A percentile compares a stretch with the other conserved stretches of the same genome.
phyloP scores from a whole-genome alignment of 2,113 vertebrate genomes.

The Panthera uncia region DNA sequence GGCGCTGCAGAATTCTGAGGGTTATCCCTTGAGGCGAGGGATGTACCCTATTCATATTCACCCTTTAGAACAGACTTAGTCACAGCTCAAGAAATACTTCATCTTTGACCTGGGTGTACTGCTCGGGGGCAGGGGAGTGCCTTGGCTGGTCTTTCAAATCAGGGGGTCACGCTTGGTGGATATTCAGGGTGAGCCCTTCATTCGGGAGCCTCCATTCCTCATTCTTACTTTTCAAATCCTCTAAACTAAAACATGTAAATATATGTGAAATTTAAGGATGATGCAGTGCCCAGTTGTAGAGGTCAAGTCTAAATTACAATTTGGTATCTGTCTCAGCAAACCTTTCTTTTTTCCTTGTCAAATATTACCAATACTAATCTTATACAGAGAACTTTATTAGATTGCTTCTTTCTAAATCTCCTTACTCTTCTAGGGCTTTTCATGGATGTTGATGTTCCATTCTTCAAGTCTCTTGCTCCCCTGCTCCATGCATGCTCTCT shows the following conservation, averaged over 20 bases:
- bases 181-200: background rate
- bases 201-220: background rate
- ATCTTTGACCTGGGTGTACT: background rate
- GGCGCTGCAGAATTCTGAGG: background rate
- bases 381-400: background rate
- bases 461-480: background rate
- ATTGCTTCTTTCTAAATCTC: background rate
- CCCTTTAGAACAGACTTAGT: background rate
- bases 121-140: accelerated
- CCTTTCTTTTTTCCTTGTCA: background rate
- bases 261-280: background rate
- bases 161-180: background rate
- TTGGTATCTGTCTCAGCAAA: background rate
- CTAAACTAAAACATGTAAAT: background rate
- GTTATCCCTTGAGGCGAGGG: background rate
- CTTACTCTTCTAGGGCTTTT: background rate
- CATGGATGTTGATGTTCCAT: background rate
- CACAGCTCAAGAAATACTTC: background rate
- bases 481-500: background rate
- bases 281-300: background rate
- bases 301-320: background rate
- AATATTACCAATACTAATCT: background rate
- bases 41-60: background rate
- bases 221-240: background rate
- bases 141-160: background rate